Evolutionary conservation across 2,797 vertebrate species (phyloP).

Genomic region (Eulemur rubriventer): DNA sequence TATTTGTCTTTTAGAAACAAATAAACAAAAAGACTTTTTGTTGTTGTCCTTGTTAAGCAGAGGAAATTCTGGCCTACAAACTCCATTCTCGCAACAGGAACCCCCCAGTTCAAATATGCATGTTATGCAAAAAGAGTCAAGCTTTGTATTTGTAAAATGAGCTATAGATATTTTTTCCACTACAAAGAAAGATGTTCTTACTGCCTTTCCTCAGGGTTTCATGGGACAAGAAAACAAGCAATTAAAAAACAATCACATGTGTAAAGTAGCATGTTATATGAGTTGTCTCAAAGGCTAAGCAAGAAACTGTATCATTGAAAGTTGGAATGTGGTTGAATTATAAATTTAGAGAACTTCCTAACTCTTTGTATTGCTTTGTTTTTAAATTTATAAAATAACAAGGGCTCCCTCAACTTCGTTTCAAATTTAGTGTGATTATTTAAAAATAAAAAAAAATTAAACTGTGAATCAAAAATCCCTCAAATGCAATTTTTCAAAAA

Average conservation of each 20-base stretch:
- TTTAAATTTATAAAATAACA: not conserved
- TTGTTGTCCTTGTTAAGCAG: not conserved
- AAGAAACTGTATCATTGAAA: not conserved
- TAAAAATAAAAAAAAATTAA: slow-evolving; percentile 4
- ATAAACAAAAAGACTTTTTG: not conserved
- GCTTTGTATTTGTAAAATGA: slow-evolving; percentile 6
- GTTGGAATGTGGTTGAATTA: not conserved
- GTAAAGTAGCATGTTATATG: not conserved
- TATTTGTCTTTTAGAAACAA: not conserved
- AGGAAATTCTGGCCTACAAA: not conserved
- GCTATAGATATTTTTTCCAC: not conserved
- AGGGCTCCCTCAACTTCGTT: not conserved
- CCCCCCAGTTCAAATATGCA: not conserved
- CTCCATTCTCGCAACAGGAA: not conserved
- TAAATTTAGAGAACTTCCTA: not conserved
- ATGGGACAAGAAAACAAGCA: not conserved
- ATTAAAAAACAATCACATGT: not conserved
- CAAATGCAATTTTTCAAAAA: not conserved
- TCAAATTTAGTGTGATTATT: slow-evolving; percentile 14
- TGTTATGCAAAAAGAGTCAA: not conserved
- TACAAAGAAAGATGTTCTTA: not conserved
- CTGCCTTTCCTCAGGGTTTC: not conserved
- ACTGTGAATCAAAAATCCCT: not conserved
- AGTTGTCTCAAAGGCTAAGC: not conserved
- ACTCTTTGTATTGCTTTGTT: not conserved